A percentile compares a stretch with the other conserved stretches of the same genome.
Conservation (phyloP, 2,113 vertebrate species). For the Pontoporia blainvillei region DNA sequence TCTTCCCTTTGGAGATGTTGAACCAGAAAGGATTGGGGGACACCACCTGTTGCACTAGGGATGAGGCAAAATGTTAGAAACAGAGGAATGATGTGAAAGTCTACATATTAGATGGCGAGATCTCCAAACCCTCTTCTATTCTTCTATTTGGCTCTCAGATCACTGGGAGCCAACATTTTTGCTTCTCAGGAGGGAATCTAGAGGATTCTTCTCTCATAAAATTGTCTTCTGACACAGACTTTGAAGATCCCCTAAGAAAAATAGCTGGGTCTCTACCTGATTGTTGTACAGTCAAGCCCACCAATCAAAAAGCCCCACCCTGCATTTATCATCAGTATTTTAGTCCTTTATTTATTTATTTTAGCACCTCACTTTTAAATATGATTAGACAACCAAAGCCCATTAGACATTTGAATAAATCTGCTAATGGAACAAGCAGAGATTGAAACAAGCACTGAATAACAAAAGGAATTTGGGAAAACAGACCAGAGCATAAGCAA, state of each 20-base stretch:
- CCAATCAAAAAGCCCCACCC: neutral
- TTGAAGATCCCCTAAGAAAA: neutral
- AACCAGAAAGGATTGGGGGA: neutral
- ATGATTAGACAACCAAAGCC: neutral
- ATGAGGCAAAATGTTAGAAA: neutral
- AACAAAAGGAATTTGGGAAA: neutral
- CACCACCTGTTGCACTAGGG: neutral
- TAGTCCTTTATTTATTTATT: neutral
- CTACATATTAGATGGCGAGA: neutral
- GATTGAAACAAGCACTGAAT: neutral
- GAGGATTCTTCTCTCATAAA: neutral
- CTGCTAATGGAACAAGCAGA: slow-evolving; percentile 2
- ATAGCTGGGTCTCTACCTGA: neutral
- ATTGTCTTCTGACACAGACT: neutral
- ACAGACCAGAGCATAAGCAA: neutral
- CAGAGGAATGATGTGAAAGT: neutral
- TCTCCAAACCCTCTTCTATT: neutral
- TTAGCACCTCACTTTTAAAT: neutral
- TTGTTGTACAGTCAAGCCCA: neutral
- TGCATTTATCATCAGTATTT: neutral
- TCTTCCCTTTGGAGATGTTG: neutral
- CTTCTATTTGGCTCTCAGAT: neutral
- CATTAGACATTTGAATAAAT: neutral
- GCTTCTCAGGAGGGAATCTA: neutral
- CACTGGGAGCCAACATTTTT: neutral